Base-by-base conservation (phyloP, 1,140 invertebrate genomes). In the Drosophila murphyi region DNA sequence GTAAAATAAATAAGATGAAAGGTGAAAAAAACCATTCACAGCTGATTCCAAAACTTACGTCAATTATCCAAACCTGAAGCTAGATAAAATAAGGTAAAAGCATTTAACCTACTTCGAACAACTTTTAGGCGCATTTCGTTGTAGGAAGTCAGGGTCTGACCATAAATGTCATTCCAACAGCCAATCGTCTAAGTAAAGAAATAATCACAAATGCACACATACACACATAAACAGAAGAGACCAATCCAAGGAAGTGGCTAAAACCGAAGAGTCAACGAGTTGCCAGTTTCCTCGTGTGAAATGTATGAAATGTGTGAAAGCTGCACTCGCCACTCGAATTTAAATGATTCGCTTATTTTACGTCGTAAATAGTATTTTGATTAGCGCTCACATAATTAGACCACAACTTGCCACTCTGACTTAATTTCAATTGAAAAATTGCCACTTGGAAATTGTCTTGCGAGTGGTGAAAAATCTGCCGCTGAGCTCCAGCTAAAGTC, bases 41-140 rank as follows among this genome's bases (percentile, higher is more conserved):
- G 47, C 34, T 52, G 80, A 62, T 70, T 83, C 75, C 82, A 82
- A 86, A 86, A 88, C 57, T 83, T 80, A 83, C 85, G 76, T 72
- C 83, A 87, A 87, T 87, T 87, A 87, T 73, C 80, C 85, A 69
- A 57, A 54, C 62, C 12, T 37, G 10, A 63, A 59, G 62, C 31
- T 55, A 51, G 51, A 8, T 65, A 60, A 73, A 88, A 89, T 88
- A 89, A 88, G 83, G 83, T 88, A 88, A 88, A 88, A 88, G 83
- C 80, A 83, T 88, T 88, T 88, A 88, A 88, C 83, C 83, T 83
- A 88, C 83, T 88, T 87, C 56, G 55, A 63, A 20, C 61, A 41
- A 67, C 50, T 54, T 54, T 72, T 76, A 81, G 81, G 64, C 67
- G 69, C 63, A 73, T 77, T 83, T 89, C 83, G 35, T 71, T 83